Conservation (phyloP, 2,797 vertebrate species). For the Pangasius krempfi region DNA sequence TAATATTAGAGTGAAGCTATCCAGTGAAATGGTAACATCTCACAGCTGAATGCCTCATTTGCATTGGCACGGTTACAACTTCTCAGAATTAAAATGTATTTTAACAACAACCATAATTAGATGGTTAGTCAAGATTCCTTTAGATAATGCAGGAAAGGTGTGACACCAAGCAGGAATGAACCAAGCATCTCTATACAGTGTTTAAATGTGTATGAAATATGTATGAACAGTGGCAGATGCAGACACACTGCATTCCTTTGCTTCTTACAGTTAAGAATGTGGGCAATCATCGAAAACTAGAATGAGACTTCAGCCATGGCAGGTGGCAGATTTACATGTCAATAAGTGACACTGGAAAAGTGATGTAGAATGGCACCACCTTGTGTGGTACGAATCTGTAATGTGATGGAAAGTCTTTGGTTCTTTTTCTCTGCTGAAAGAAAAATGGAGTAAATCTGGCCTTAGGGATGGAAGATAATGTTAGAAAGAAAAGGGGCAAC, state of each 20-base stretch:
- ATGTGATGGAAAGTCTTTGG: slow-evolving; percentile 37
- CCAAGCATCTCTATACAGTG: not conserved
- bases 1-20: not conserved
- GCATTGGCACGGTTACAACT: not conserved
- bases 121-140: slow-evolving; percentile 9
- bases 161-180: slow-evolving; percentile 29
- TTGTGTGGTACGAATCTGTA: slow-evolving; percentile 29
- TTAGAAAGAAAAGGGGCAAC: slow-evolving; percentile 35
- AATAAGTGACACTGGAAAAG: slow-evolving; percentile 34
- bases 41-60: not conserved
- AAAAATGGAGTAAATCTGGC: slow-evolving; percentile 48
- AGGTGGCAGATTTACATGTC: slow-evolving; percentile 40
- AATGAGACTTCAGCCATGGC: slow-evolving; percentile 27
- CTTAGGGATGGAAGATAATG: slow-evolving; percentile 22
- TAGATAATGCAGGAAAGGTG: slow-evolving; percentile 7
- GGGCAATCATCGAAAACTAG: slow-evolving; percentile 16
- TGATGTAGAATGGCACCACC: slow-evolving; percentile 8
- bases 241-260: slow-evolving; percentile 39
- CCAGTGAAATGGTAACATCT: not conserved
- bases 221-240: slow-evolving; percentile 4
- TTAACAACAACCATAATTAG: not conserved
- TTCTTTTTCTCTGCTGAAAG: slow-evolving; percentile 49
- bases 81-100: not conserved
- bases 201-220: slow-evolving; percentile 5
- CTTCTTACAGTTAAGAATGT: slow-evolving; percentile 47